Percentiles rank a stretch among this genome's conserved stretches.
These are phyloP conservation scores for Sitta carolinensis DNA, from an alignment of 2,797 vertebrate genomes.

Conservation along the genomic window DNA sequence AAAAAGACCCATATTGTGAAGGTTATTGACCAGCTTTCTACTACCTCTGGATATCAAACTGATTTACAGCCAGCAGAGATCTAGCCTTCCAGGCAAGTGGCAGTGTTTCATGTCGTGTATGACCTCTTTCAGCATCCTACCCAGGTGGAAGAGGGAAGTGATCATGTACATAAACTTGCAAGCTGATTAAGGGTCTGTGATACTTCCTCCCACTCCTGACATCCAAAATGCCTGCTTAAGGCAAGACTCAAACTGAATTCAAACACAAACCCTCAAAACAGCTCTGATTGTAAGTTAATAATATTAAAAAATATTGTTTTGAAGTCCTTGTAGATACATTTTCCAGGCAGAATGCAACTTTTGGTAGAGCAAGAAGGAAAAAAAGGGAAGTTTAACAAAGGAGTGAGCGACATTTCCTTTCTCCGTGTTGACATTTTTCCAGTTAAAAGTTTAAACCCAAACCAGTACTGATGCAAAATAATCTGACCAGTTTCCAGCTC, in stretches of 20 bases:
- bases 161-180: neutral
- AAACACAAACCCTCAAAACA: neutral
- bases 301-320: neutral
- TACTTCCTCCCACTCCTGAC: neutral
- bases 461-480: neutral
- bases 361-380: neutral
- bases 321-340: neutral
- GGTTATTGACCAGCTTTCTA: slow-evolving; percentile 8
- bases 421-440: neutral
- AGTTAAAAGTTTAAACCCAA: neutral
- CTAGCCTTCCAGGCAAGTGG: neutral
- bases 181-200: neutral
- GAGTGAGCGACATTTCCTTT: neutral
- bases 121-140: slow-evolving; percentile 5
- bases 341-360: neutral
- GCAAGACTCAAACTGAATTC: neutral
- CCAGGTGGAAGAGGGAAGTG: neutral
- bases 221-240: neutral
- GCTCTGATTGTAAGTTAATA: neutral
- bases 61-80: slow-evolving; percentile 28
- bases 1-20: neutral
- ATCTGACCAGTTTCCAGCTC: neutral
- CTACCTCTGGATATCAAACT: neutral
- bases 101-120: neutral
- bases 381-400: neutral